Conservation (phyloP, 2,888 invertebrate genomes). For the Magallana nippona region DNA sequence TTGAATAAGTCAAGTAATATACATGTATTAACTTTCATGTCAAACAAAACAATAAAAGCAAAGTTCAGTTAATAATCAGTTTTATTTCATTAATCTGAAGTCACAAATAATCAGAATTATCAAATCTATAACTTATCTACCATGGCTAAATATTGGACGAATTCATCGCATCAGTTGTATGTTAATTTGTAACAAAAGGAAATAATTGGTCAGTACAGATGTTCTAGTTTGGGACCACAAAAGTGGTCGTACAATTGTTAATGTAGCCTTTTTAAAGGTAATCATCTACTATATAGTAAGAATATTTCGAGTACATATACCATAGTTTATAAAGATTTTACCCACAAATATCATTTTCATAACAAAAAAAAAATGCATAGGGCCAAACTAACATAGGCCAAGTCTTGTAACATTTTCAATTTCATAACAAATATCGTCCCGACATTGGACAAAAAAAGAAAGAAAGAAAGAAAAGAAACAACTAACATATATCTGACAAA, state of each 20-base stretch:
- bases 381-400: background rate
- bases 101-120: conserved; percentile 37
- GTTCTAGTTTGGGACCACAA: conserved; percentile 15
- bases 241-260: background rate
- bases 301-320: conserved; percentile 34
- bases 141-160: conserved; percentile 21
- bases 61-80: conserved; percentile 37
- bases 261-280: conserved; percentile 5
- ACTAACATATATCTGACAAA: no score
- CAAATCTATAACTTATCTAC: conserved; percentile 42
- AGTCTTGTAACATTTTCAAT: background rate
- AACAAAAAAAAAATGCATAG: background rate
- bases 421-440: background rate
- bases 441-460: no score
- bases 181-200: conserved; percentile 34
- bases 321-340: conserved; percentile 1
- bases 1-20: no score
- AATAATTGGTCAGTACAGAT: conserved; percentile 19
- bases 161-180: conserved; percentile 23
- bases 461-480: no score
- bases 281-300: background rate
- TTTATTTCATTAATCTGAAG: conserved; percentile 35
- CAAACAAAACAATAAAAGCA: background rate
- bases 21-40: no score
- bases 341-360: conserved; percentile 29